phyloP scores from a whole-genome alignment of 2,797 vertebrate genomes.

The Heliangelus exortis region DNA sequence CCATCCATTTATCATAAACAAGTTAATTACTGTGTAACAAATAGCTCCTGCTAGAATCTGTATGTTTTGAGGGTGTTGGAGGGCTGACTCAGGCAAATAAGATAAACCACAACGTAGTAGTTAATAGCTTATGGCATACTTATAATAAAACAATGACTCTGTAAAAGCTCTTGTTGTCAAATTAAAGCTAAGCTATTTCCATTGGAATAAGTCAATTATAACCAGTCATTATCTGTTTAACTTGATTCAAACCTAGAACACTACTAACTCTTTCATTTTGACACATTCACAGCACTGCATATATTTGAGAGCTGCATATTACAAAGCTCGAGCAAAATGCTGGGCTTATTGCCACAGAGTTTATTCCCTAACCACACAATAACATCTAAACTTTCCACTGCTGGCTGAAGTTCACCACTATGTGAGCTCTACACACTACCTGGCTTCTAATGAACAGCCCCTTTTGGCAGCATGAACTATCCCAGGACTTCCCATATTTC shows the following conservation, averaged over 20 bases:
- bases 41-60: slow-evolving; percentile 71
- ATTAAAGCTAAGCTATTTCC: slow-evolving; percentile 72
- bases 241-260: slow-evolving; percentile 55
- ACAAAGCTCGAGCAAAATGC: background rate
- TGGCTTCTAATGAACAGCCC: background rate
- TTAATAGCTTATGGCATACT: slow-evolving; percentile 55
- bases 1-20: slow-evolving; percentile 82
- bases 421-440: fast-evolving
- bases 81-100: slow-evolving; percentile 72
- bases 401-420: background rate
- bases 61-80: slow-evolving; percentile 56
- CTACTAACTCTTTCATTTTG: background rate
- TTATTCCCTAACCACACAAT: fast-evolving
- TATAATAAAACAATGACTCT: slow-evolving; percentile 58
- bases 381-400: fast-evolving
- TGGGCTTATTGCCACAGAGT: background rate
- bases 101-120: slow-evolving; percentile 61
- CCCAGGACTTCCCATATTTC: background rate
- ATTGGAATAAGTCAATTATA: slow-evolving; percentile 73
- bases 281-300: background rate
- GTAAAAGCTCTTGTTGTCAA: slow-evolving; percentile 68
- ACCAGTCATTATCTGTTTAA: slow-evolving; percentile 72
- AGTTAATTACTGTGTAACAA: slow-evolving; percentile 82
- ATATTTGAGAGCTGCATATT: background rate
- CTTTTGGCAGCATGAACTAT: background rate